Evolutionary conservation across 2,888 invertebrate species (phyloP).

Genomic region (Drosophila cognata): DNA sequence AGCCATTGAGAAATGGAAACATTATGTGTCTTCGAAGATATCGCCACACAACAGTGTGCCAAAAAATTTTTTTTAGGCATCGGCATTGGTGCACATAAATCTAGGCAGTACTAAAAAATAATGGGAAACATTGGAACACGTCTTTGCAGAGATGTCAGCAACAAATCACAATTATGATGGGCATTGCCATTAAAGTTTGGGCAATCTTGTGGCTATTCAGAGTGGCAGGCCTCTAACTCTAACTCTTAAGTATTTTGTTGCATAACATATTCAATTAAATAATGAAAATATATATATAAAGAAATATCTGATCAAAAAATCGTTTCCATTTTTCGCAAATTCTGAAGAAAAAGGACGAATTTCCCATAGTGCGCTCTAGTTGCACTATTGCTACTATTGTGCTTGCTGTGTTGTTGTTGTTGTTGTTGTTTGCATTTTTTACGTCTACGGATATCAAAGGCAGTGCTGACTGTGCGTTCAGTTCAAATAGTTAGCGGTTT

Average conservation of each 20-base stretch:
- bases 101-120: neutral
- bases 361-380: neutral
- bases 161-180: neutral
- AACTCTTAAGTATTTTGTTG: neutral
- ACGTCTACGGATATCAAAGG: conserved; percentile 20
- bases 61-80: no score
- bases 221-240: neutral
- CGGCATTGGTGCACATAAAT: neutral
- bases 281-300: neutral
- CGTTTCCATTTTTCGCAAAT: neutral
- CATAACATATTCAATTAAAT: neutral
- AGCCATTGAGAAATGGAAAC: neutral
- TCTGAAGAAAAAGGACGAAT: neutral
- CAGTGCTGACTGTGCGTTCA: conserved; percentile 24
- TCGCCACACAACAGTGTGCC: no score
- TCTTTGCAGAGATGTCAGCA: neutral
- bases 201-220: no score
- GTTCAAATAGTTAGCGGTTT: conserved; percentile 35
- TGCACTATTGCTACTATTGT: conserved; percentile 1
- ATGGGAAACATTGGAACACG: neutral
- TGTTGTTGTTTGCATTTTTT: conserved; percentile 10
- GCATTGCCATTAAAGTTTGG: neutral
- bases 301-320: neutral
- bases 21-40: neutral
- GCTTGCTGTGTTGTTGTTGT: conserved; percentile 4